Base-by-base conservation (phyloP, 2,888 invertebrate genomes). In the Philaethria dido region DNA sequence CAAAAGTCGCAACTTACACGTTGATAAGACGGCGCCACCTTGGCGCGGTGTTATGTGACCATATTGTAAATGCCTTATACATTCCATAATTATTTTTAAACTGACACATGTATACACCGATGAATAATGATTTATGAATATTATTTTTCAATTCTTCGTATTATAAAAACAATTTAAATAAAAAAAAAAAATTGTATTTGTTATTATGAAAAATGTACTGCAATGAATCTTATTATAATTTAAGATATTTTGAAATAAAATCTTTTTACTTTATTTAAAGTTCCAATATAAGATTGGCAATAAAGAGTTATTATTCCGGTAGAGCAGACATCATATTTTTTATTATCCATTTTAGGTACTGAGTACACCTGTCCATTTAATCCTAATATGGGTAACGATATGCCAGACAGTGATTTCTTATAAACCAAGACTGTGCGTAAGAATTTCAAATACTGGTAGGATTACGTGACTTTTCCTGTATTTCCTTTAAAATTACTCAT, bases 361-460 rank as follows among this genome's bases (percentile, higher is more conserved):
- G 78, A 78, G 84, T 83, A 66, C 69, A 84, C 84, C 86, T 86
- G 84, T 78, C 80, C 85, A 84, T 85, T 83, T 81, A 78, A 73
- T 68, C 88, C 86, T 77, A 85, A 88, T 86, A 90, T 78, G 89
- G 90, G 39, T 59, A 59, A 73, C 69, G 80, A 83, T 80, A 83
- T 83, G 82, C 77, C 77, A 81, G 80, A 81, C 88, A 82, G 85
- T 85, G 88, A 89, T 91, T 91, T 90, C 90, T 91, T 89, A 81
- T 85, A 85, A 84, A n/a, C 81, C 81, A 84, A 81, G 77, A 78
- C 74, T 70, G 78, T 78, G 73, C 74, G 73, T 70, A 72, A 67
- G 68, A 67, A 72, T 74, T 67, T 67, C 63, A 79, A 16, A 14
- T 52, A 55, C 48, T 55, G 50, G 47, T 13, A 33, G 25, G 13